Base-by-base conservation (phyloP, 2,888 invertebrate genomes). In the Malacosoma neustria region DNA sequence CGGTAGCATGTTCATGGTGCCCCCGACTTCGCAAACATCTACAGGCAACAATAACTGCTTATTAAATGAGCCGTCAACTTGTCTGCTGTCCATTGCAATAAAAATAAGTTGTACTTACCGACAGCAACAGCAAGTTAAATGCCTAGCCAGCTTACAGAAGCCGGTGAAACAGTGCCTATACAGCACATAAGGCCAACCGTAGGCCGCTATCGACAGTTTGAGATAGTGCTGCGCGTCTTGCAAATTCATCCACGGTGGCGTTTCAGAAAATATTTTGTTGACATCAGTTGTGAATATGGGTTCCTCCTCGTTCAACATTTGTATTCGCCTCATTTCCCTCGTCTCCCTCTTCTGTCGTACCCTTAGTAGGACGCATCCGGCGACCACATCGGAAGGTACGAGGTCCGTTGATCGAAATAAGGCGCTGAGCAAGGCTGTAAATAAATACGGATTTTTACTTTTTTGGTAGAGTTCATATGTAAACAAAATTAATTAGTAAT, bases 141-240 rank as follows among this genome's bases (percentile, higher is more conserved):
- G 88, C 4, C 87, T 82, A 15, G 91, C 86, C 38, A 96, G 74
- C 48, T 91, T 89, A 72, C 92, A 94, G 47, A 92, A 86, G 2
- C 94, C 94, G 1, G 92, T 91, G 43, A 90, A 90, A 43, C 91
- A 90, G 62, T 94, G 90, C 22, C 90, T 87, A 64, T 93, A 94
- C 58, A 95, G 76, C 41, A 93, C 94, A 56, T 94, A 92, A 1
- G 95, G 92, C 95, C 96, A 96, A 0, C 96, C 95, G 64, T 97
- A 97, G 4, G 93, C 91, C 3, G 93, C 93, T 65, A 94, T 90
- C 0, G 96, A 94, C 51, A 93, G 88, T 61, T 92, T 89, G 57
- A 96, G 82, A 63, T 92, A 96, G 70, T 96, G 92, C 38, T 89
- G 65, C 2, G 94, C 93, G 54, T 90, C 88, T 35, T 91, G 89